Evolutionary conservation across 2,113 vertebrate genomes (phyloP).

Genomic region (Archilochus colubris): DNA sequence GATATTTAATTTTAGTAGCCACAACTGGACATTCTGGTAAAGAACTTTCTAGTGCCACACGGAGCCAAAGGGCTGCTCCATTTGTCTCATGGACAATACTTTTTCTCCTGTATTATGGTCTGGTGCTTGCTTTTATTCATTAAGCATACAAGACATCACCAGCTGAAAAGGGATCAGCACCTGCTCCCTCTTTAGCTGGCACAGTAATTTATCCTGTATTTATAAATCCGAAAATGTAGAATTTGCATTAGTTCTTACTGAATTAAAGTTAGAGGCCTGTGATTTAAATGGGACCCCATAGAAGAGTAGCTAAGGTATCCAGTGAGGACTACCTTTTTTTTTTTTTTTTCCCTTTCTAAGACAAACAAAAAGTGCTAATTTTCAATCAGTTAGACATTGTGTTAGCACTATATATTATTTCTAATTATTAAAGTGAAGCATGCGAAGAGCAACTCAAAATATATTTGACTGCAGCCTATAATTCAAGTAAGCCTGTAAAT

Average conservation of each 20-base stretch:
- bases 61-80: not conserved
- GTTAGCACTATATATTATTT: not conserved
- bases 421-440: not conserved
- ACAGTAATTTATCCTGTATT: not conserved
- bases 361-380: not conserved
- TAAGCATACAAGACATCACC: not conserved
- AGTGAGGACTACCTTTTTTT: not conserved
- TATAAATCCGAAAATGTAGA: not conserved
- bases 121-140: not conserved
- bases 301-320: not conserved
- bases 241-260: not conserved
- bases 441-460: not conserved
- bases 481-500: not conserved
- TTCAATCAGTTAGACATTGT: not conserved
- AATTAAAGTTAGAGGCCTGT: not conserved
- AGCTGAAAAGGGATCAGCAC: not conserved
- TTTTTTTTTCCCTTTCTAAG: not conserved
- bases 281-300: not conserved
- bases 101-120: not conserved
- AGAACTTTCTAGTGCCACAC: not conserved
- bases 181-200: fast-evolving
- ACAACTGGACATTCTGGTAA: not conserved
- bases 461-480: not conserved
- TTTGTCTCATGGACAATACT: not conserved
- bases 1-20: not conserved